Conservation (phyloP, 2,797 vertebrate genomes). For the Phrynocephalus guinanensis region DNA sequence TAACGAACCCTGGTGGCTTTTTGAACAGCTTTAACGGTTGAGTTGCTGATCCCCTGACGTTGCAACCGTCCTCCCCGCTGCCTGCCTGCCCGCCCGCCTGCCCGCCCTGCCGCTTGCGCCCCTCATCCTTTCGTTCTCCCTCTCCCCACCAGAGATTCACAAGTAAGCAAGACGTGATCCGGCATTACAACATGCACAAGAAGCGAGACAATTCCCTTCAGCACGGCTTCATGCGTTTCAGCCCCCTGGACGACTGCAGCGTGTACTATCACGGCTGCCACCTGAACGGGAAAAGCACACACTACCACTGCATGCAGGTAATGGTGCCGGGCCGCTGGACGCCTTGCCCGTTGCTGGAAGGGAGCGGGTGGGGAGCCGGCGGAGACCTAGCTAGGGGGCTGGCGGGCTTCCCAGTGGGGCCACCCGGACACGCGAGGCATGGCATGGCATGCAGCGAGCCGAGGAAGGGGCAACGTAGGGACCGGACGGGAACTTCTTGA, state of each 20-base stretch:
- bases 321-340: not conserved
- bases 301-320: constrained; percentile 99
- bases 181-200: constrained; percentile 99
- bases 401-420: no score
- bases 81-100: not conserved
- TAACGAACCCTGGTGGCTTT: not conserved
- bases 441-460: not conserved
- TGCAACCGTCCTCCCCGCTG: not conserved
- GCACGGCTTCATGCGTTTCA: constrained; percentile 99
- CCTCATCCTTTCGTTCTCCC: constrained; percentile 44
- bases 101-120: not conserved
- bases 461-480: no score
- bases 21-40: not conserved
- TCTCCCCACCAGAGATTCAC: constrained; percentile 92
- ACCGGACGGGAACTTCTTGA: not conserved
- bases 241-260: constrained; percentile 98
- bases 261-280: constrained; percentile 99
- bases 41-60: not conserved
- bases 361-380: no score
- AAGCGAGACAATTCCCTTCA: constrained; percentile 98
- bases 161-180: constrained; percentile 99
- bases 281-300: constrained; percentile 99
- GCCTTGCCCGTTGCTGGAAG: no score
- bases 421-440: no score
- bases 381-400: no score